A percentile compares a stretch with the other conserved stretches of the same genome.
These are phyloP conservation scores for Sinhomidia bicolor DNA, from an alignment of 2,888 invertebrate species.

Conservation along the genomic window DNA sequence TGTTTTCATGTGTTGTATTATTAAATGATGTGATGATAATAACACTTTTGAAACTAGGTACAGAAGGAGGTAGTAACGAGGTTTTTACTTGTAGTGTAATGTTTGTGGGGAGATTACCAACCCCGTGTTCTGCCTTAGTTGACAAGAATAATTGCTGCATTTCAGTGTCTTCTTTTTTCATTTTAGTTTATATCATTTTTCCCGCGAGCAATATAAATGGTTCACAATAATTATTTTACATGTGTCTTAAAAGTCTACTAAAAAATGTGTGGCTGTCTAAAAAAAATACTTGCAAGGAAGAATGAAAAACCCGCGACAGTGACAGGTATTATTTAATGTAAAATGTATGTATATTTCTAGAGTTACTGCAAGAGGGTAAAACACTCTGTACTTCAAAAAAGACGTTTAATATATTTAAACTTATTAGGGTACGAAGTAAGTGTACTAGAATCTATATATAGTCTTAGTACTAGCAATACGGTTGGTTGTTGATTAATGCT, in stretches of 20 bases:
- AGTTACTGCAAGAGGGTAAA: not conserved
- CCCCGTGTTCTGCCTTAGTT: not conserved
- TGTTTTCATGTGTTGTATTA: constrained; percentile 11
- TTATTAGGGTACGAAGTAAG: too few species aligned
- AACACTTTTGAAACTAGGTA: too few species aligned
- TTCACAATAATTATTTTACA: not conserved
- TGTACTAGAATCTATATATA: too few species aligned
- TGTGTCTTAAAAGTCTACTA: not conserved
- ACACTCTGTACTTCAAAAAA: constrained; percentile 30
- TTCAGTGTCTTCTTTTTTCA: not conserved
- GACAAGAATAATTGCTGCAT: not conserved
- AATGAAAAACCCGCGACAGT: not conserved
- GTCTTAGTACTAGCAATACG: not conserved
- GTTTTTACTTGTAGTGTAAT: constrained; percentile 3
- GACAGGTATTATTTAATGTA: constrained; percentile 34
- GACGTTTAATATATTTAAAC: constrained; percentile 35
- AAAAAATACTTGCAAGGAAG: not conserved
- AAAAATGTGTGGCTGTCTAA: constrained; percentile 1
- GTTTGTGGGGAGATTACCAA: not conserved
- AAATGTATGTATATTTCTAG: not conserved
- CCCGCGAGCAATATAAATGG: not conserved
- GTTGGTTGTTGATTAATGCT: constrained; percentile 4
- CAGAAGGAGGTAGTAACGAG: too few species aligned
- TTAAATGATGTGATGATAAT: not conserved
- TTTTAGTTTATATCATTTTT: not conserved